These are phyloP conservation scores for Notospermus geniculatus DNA, from an alignment of 1,140 invertebrate genomes.

Conservation along the genomic window DNA sequence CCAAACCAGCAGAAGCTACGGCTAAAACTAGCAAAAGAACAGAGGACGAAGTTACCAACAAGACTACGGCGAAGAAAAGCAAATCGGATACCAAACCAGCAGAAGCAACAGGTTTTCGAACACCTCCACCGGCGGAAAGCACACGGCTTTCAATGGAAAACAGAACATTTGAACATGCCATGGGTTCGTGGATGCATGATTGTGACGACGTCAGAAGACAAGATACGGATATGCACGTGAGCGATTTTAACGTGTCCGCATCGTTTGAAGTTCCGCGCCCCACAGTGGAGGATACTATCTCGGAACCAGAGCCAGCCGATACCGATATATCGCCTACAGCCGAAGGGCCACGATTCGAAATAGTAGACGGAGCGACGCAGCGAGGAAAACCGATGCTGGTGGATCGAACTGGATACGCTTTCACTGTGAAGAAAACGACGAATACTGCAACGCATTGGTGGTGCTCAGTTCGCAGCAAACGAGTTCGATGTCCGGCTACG, in stretches of 20 bases:
- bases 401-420: not conserved
- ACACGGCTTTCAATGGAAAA: no score
- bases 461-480: not conserved
- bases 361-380: not conserved
- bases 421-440: not conserved
- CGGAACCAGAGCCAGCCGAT: not conserved
- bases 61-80: no score
- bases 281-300: not conserved
- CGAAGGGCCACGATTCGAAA: not conserved
- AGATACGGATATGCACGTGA: no score
- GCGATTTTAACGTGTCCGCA: not conserved
- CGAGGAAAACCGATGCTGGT: constrained; percentile 1
- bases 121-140: not conserved
- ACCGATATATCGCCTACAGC: not conserved
- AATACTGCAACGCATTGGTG: not conserved
- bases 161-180: no score
- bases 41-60: no score
- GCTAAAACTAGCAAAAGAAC: no score
- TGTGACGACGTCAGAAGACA: no score
- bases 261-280: not conserved
- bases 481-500: not conserved
- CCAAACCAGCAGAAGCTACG: no score
- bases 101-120: not conserved
- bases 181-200: no score
- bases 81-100: no score